phyloP scores from a whole-genome alignment of 1,140 invertebrate species.

The Andrena cerasifolii region DNA sequence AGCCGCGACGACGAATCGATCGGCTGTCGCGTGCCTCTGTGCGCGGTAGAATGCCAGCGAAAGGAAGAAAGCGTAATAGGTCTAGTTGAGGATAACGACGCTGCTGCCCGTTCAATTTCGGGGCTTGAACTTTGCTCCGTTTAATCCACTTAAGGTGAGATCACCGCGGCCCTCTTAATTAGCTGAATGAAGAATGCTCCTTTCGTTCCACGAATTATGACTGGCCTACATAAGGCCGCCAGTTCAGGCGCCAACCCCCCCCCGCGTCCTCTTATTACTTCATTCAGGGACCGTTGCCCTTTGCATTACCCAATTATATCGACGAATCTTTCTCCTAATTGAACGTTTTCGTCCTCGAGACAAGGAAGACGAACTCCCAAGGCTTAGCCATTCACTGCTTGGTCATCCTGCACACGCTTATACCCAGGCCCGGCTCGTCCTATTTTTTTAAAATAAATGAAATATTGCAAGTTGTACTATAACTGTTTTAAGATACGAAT shows the following conservation, averaged over 20 bases:
- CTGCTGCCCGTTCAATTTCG: slow-evolving; percentile 20
- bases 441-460: too few species aligned
- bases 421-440: too few species aligned
- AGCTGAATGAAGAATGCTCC: slow-evolving; percentile 31
- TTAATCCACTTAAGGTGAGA: slow-evolving; percentile 45
- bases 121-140: background rate
- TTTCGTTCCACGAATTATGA: slow-evolving; percentile 42
- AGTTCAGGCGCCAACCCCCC: slow-evolving; percentile 2
- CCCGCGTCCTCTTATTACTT: slow-evolving; percentile 3
- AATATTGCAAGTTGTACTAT: too few species aligned
- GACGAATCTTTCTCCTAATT: slow-evolving; percentile 22
- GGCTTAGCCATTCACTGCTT: too few species aligned
- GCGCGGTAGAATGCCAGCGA: background rate
- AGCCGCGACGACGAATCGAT: background rate
- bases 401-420: too few species aligned
- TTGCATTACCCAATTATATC: slow-evolving; percentile 5
- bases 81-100: slow-evolving; percentile 13
- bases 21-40: background rate
- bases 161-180: slow-evolving; percentile 44
- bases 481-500: too few species aligned
- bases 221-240: background rate
- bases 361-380: too few species aligned
- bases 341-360: background rate
- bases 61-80: slow-evolving; percentile 21
- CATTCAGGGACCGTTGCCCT: slow-evolving; percentile 23